Percentiles rank a stretch among this genome's conserved stretches.
phyloP scores from a whole-genome alignment of 2,888 invertebrate species.

The Eupithecia subfuscata region DNA sequence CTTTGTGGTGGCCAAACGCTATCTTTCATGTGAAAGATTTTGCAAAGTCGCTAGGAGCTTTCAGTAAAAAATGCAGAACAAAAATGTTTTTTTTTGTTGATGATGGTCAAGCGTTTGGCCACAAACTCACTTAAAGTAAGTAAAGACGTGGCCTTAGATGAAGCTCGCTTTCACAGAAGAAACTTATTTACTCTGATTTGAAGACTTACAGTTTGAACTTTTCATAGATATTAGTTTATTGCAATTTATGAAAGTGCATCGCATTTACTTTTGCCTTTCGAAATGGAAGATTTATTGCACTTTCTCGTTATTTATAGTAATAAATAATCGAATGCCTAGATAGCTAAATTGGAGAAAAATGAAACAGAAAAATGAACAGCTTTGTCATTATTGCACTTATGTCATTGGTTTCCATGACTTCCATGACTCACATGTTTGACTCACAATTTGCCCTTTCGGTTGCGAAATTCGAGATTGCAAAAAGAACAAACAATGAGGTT shows the following conservation, averaged over 20 bases:
- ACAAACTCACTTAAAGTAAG: too few species aligned
- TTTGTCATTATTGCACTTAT: not conserved
- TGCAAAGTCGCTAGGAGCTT: too few species aligned
- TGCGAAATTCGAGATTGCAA: not conserved
- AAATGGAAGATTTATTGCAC: not conserved
- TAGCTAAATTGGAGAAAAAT: not conserved
- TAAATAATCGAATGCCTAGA: not conserved
- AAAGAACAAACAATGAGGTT: not conserved
- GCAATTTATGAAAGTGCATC: not conserved
- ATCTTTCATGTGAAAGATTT: too few species aligned
- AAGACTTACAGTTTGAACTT: too few species aligned
- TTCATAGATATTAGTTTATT: not conserved
- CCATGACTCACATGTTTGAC: constrained; percentile 2
- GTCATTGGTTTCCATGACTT: constrained; percentile 2
- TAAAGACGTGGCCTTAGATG: too few species aligned
- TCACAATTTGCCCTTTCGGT: not conserved
- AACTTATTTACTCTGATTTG: too few species aligned
- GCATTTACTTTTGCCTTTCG: not conserved
- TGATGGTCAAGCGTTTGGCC: too few species aligned
- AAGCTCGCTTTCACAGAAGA: too few species aligned
- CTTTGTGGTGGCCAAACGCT: too few species aligned
- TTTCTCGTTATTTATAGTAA: not conserved
- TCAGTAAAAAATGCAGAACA: too few species aligned
- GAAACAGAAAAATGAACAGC: not conserved
- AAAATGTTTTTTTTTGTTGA: too few species aligned